Evolutionary conservation across 2,797 vertebrate species (phyloP), one percentile per base, ranked within the genome.

Genomic region (Leptoclinus maculatus): DNA sequence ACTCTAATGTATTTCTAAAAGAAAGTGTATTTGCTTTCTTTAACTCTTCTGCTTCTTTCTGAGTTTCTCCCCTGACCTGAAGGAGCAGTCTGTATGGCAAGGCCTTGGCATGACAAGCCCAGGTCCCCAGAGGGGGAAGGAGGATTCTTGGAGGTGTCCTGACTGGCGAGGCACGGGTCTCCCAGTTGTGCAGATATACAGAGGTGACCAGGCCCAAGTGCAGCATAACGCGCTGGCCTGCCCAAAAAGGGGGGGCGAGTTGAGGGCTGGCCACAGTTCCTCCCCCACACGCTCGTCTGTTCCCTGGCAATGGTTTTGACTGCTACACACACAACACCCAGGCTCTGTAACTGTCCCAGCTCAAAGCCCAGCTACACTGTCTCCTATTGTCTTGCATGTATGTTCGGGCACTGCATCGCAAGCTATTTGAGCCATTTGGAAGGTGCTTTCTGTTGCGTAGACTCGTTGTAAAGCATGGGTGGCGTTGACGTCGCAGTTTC

Each of bases 31-130:
- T 92, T 98, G 96, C 97, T 98, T 98, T 99, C 97, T 99, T 97
- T 99, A 99, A 99, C 97, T 96, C 94, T 94, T 96, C 89, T 96
- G 96, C 96, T 94, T 98, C 97, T 98, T 96, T 97, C 96, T 96
- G 97, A 98, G 97, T 98, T 97, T 96, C 95, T 97, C 97, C 97
- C 96, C 91, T 88, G 91, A 96, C 96, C 97, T 96, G 95, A 95
- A 98, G 98, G 98, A 97, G 97, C 97, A 96, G 97, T 97, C 97
- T 97, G 95, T 97, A 94, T 97, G 98, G 98, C 98, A 98, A 97
- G 98, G 97, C 97, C 97, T 99, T 98, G 98, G 98, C 98, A 99
- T 99, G 98, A 99, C 97, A 92, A 97, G 96, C 97, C 97, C 96
- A 97, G 97, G 97, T 98, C 96, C 97, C 96, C 97, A 97, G 93